Evolutionary conservation across 2,797 vertebrate species (phyloP).

Genomic region (Linurgus olivaceus): DNA sequence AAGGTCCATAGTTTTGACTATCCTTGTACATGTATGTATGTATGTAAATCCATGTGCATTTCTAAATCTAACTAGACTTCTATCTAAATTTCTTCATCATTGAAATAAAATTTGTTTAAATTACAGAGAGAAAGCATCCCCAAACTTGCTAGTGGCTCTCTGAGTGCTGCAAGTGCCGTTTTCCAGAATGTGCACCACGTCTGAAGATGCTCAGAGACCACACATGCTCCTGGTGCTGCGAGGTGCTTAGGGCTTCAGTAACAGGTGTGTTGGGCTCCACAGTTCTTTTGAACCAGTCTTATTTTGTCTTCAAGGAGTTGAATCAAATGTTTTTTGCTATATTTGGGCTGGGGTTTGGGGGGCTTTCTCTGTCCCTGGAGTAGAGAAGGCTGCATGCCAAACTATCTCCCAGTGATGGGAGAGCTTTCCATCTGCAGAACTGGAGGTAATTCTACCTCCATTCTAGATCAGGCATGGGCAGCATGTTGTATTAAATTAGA

Average conservation of each 20-base stretch:
- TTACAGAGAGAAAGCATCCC: neutral
- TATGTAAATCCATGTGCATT: neutral
- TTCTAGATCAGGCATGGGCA: neutral
- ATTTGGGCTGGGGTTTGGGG: neutral
- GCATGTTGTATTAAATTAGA: conserved; percentile 34
- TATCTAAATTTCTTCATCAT: neutral
- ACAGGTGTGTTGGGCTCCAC: neutral
- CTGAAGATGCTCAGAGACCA: neutral
- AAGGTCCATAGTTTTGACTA: neutral
- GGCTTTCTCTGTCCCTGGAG: neutral
- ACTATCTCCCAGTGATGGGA: neutral
- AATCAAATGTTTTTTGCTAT: neutral
- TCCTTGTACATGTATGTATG: neutral
- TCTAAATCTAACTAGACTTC: neutral
- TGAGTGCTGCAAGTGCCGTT: neutral
- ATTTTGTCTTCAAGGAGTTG: neutral
- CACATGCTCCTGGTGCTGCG: neutral
- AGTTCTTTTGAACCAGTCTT: neutral
- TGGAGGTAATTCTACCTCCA: conserved; percentile 13
- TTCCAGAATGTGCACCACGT: rapidly evolving
- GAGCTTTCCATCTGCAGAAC: neutral
- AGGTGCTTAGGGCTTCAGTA: neutral
- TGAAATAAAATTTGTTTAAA: neutral
- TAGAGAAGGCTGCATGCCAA: conserved; percentile 7
- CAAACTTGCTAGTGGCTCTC: neutral